Percentiles rank a stretch among this genome's conserved stretches.
Evolutionary conservation across 1,140 invertebrate genomes (phyloP).

Genomic region (Nephotettix cincticeps): DNA sequence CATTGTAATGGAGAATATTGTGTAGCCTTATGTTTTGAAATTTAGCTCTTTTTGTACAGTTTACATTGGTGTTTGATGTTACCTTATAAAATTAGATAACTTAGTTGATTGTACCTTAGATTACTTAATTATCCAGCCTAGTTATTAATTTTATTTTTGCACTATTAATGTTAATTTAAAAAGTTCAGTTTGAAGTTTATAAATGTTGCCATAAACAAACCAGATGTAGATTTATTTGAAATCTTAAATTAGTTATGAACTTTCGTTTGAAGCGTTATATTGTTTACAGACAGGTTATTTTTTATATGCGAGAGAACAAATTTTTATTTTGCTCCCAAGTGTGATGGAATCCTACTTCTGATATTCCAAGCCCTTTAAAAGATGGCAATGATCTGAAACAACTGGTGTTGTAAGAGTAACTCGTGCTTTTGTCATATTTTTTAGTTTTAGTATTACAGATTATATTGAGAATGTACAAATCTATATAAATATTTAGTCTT

Average conservation of each 20-base stretch:
- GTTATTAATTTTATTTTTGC: background rate
- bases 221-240: background rate
- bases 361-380: too few species aligned
- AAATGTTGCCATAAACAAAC: background rate
- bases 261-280: background rate
- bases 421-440: too few species aligned
- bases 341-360: too few species aligned
- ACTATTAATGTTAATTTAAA: background rate
- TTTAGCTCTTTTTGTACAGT: background rate
- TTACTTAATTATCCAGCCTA: background rate
- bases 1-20: background rate
- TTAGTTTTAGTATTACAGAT: background rate
- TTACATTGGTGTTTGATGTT: constrained; percentile 8
- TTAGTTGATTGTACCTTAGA: background rate
- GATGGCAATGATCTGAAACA: too few species aligned
- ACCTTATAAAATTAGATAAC: background rate
- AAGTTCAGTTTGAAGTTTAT: background rate
- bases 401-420: too few species aligned
- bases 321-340: too few species aligned
- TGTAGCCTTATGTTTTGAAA: background rate
- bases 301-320: too few species aligned
- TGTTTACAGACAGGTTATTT: background rate
- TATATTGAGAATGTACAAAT: constrained; percentile 11
- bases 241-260: background rate
- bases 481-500: constrained; percentile 13